Conservation (phyloP, 2,888 invertebrate species). For the Sturmia bella region DNA sequence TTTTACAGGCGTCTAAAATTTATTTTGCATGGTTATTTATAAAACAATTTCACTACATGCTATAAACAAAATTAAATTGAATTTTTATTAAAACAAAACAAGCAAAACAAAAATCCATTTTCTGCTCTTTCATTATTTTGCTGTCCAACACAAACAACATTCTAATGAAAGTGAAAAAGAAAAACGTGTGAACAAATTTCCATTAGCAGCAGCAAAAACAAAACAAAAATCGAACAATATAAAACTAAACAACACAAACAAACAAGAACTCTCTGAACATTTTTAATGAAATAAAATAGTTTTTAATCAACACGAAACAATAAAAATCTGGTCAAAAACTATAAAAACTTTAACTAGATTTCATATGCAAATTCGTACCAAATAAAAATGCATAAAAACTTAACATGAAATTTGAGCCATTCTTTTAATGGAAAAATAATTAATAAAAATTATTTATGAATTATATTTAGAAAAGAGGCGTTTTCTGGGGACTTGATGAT, state of each 20-base stretch:
- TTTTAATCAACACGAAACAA: conserved; percentile 39
- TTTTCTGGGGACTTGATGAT: background rate
- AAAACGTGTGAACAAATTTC: conserved; percentile 32
- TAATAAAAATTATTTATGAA: conserved; percentile 39
- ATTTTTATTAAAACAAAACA: conserved; percentile 17
- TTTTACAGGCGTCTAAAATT: no score
- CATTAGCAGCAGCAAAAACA: conserved; percentile 7
- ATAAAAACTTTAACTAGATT: conserved; percentile 34
- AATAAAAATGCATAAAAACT: conserved; percentile 2
- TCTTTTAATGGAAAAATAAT: conserved; percentile 52
- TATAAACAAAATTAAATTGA: conserved; percentile 5
- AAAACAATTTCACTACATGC: background rate
- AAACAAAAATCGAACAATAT: background rate
- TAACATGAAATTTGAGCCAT: conserved; percentile 37
- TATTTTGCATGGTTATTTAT: background rate
- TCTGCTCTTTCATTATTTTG: background rate
- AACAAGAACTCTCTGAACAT: background rate
- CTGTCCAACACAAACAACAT: background rate
- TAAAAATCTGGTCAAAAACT: background rate
- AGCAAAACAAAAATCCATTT: background rate
- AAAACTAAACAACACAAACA: background rate
- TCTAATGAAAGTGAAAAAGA: conserved; percentile 40
- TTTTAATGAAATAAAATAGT: conserved; percentile 39
- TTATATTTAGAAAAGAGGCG: background rate
- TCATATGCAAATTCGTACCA: conserved; percentile 39